Conservation (phyloP, 2,888 invertebrate genomes). For the Hyalella azteca region DNA sequence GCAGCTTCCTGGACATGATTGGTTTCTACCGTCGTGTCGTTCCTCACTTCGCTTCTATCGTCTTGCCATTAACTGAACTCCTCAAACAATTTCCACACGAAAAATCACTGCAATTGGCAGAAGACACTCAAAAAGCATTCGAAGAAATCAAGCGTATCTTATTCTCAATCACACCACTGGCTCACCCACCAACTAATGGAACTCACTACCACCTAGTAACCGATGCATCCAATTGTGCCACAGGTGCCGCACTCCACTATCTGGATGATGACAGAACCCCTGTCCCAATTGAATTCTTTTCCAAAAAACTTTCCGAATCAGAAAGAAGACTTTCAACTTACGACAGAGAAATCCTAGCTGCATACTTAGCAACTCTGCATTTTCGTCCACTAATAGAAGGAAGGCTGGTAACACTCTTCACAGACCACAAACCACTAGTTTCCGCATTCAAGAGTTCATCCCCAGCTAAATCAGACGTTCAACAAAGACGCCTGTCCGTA, state of each 20-base stretch:
- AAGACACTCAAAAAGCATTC: background rate
- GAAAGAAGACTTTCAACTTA: conserved; percentile 29
- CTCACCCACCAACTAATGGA: background rate
- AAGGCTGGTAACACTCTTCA: conserved; percentile 19
- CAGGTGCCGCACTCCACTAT: conserved; percentile 38
- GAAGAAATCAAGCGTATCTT: background rate
- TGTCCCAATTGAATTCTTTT: conserved; percentile 27
- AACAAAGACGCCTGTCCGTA: conserved; percentile 21
- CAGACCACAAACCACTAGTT: conserved; percentile 37
- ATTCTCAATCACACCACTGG: background rate
- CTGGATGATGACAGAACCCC: conserved; percentile 15
- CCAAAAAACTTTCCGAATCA: conserved; percentile 31
- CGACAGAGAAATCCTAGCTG: conserved; percentile 29
- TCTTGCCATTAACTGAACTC: conserved; percentile 27
- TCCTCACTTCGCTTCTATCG: conserved; percentile 22
- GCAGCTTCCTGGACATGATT: conserved; percentile 32
- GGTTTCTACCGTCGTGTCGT: conserved; percentile 16
- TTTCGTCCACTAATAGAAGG: conserved; percentile 23
- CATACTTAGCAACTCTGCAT: conserved; percentile 22
- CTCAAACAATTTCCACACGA: background rate
- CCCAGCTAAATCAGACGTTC: conserved; percentile 25
- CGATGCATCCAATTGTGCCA: background rate
- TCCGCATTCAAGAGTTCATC: background rate
- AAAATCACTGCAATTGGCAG: background rate
- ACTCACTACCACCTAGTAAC: conserved; percentile 39